phyloP scores from a whole-genome alignment of 2,797 vertebrate species.

The Chrosomus eos region DNA sequence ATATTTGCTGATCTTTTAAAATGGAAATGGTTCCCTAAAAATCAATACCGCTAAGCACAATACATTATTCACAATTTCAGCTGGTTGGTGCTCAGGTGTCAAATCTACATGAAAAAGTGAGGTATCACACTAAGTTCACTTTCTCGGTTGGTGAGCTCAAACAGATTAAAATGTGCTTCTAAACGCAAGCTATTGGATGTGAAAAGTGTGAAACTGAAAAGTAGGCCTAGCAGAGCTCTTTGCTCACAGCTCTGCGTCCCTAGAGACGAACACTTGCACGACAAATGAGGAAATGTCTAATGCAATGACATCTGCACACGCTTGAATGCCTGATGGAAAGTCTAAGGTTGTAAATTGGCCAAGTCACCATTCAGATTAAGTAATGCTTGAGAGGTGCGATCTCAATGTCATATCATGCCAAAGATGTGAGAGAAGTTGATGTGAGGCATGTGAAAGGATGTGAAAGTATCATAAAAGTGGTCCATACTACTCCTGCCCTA shows the following conservation, averaged over 20 bases:
- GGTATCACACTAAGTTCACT: conserved; percentile 10
- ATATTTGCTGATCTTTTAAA: conserved; percentile 43
- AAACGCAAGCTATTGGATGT: not conserved
- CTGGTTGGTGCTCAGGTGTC: conserved; percentile 56
- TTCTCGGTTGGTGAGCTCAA: not conserved
- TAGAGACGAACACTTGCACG: conserved; percentile 8
- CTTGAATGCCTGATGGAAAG: conserved; percentile 25
- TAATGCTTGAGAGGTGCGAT: conserved; percentile 26
- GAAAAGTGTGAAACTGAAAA: conserved; percentile 25
- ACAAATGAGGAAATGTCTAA: conserved; percentile 36
- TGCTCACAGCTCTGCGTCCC: conserved; percentile 13
- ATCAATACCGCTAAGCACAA: conserved; percentile 63
- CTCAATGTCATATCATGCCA: conserved; percentile 4
- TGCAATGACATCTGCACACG: conserved; percentile 33
- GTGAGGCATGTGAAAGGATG: not conserved
- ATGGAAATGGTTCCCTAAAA: conserved; percentile 63
- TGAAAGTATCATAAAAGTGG: not conserved
- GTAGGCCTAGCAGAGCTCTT: conserved; percentile 11
- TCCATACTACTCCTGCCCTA: not conserved
- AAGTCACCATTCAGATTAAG: conserved; percentile 19
- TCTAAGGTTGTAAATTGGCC: conserved; percentile 23
- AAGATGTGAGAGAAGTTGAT: not conserved
- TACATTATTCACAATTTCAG: conserved; percentile 65
- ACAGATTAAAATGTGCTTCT: not conserved
- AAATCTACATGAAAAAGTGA: conserved; percentile 18